Base-by-base conservation (phyloP, 2,888 invertebrate species). In the Venustoraphidia nigricollis region DNA sequence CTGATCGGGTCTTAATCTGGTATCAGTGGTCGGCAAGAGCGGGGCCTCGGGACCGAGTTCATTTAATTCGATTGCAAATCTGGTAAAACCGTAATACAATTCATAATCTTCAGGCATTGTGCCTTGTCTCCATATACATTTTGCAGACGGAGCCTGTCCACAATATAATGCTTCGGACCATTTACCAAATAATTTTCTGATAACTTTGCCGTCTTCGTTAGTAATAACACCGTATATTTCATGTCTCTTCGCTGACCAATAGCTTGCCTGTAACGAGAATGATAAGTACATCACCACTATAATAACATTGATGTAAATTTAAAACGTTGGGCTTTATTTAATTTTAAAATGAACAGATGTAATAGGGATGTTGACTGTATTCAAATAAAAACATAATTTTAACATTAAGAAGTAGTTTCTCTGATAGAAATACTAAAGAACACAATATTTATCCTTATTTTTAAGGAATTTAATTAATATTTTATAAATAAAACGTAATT, bases 61-160 rank as follows among this genome's bases (percentile, higher is more conserved):
- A 66, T 89, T 89, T 48, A 89, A 71, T 62, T 88, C 87, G 66
- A 87, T 85, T 34, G 89, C 87, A 68, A 88, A 88, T 55, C 83
- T 70, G 5, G 88, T 85, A 69, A 89, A 89, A 4, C 88, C 88
- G 66, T 88, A 89, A 67, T 86, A 89, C 49, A 79, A 59, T 60
- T 85, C 83, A 64, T 81, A 78, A 55, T 88, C 83, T 11, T 84
- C 81, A 0, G 88, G 87, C 78, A 88, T 79, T 2, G 84, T 79
- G 43, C 86, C 86, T 45, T 84, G 84, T 51, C 86, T 66, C 87
- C 88, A 89, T 41, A 88, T 74, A 57, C 83, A 83, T 52, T 78
- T 67, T 1, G 83, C 83, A 49, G 79, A 71, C 50, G 83, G 77
- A 50, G 83, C 75, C 54, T 82, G 77, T 1, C 83, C 84, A 50